These are phyloP conservation scores for Crepidodera aurea DNA, from an alignment of 2,888 invertebrate genomes.

Conservation along the genomic window DNA sequence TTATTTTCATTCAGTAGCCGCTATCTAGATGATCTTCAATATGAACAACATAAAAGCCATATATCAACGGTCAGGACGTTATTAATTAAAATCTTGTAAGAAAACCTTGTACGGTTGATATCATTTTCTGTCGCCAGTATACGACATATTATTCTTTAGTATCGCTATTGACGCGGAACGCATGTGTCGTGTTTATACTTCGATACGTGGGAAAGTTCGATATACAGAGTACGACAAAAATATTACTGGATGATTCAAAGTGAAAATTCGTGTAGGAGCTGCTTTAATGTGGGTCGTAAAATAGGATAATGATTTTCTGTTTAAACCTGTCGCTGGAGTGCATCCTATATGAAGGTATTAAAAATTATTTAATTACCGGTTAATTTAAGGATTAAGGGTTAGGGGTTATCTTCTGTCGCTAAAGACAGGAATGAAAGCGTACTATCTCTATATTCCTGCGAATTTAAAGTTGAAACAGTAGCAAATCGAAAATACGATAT, in stretches of 20 bases:
- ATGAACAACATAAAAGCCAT: not conserved
- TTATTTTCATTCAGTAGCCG: not conserved
- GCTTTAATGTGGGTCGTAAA: not conserved
- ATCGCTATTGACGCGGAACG: constrained; percentile 18
- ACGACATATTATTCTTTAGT: constrained; percentile 14
- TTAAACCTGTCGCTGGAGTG: not conserved
- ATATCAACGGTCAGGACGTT: not conserved
- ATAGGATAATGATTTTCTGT: not conserved
- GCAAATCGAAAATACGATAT: too few relatives aligned
- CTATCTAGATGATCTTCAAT: not conserved
- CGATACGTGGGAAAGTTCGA: constrained; percentile 2
- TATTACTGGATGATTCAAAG: not conserved
- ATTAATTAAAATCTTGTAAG: not conserved
- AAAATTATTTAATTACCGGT: too few relatives aligned
- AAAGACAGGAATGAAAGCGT: too few relatives aligned
- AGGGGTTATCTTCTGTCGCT: too few relatives aligned
- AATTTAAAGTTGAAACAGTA: too few relatives aligned
- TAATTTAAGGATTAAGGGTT: too few relatives aligned
- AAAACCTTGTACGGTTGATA: constrained; percentile 23
- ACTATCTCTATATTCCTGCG: too few relatives aligned
- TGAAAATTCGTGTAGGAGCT: not conserved
- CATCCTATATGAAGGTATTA: not conserved
- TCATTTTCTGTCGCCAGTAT: constrained; percentile 8
- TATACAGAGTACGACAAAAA: not conserved
- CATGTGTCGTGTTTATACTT: constrained; percentile 7